phyloP scores from a whole-genome alignment of 2,113 vertebrate species.

The Forbesichthys agassizii region DNA sequence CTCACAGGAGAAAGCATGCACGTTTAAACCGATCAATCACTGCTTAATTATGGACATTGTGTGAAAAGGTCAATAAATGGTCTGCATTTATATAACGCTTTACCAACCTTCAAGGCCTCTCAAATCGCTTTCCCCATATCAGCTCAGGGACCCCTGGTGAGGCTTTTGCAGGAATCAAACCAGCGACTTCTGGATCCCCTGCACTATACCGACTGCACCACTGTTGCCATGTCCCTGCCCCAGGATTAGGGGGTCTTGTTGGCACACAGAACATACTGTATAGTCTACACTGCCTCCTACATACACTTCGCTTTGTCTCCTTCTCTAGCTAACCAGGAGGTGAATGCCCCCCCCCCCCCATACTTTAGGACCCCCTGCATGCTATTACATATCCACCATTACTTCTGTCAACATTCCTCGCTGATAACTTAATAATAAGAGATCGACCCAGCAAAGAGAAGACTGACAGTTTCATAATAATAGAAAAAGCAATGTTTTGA shows the following conservation, averaged over 20 bases:
- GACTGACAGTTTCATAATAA: background rate
- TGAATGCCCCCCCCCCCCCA: conserved; percentile 13
- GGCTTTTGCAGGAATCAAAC: too few species aligned
- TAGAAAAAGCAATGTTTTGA: background rate
- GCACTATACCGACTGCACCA: conserved; percentile 39
- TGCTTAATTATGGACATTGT: conserved; percentile 30
- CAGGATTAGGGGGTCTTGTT: conserved; percentile 50
- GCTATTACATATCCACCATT: background rate
- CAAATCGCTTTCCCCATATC: too few species aligned
- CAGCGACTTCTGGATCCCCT: too few species aligned
- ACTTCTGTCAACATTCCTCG: conserved; percentile 17
- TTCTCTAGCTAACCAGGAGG: conserved; percentile 34
- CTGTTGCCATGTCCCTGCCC: conserved; percentile 52
- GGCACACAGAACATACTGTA: conserved; percentile 35
- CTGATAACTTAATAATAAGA: conserved; percentile 31
- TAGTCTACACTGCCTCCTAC: conserved; percentile 37
- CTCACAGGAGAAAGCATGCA: conserved; percentile 40
- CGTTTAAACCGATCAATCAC: conserved; percentile 50
- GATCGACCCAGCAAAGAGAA: conserved; percentile 18
- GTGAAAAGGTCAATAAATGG: too few species aligned
- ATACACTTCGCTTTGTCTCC: conserved; percentile 23
- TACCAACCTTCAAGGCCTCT: too few species aligned
- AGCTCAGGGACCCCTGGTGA: too few species aligned
- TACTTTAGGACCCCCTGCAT: too few species aligned
- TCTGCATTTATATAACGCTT: too few species aligned